Base-by-base conservation (phyloP, 37 sponge, comb jelly and placozoan genomes). In the Oscarella lobularis region DNA sequence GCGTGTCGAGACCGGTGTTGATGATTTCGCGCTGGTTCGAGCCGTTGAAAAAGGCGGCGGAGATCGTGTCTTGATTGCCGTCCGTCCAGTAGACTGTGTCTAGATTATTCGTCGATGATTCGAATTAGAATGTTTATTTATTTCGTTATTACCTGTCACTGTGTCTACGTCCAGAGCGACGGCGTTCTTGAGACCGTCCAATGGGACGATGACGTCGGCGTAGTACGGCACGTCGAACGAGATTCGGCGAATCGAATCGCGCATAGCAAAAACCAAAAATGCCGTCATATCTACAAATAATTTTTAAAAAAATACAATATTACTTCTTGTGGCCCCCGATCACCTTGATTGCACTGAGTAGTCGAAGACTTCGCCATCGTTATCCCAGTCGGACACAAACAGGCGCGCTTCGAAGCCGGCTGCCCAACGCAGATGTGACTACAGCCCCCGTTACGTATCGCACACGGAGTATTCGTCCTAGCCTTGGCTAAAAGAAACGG, bases 351-450 rank as follows among this genome's bases (percentile, higher is more conserved):
- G 60, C 60, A 48, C 20, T 9, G 14, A 27, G 60, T 48, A 48
- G 60, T 20, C 60, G 60, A 48, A 9, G 60, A 27, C 20, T 48
- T 48, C 60, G 9, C n/a, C n/a, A n/a, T 65, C 27, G 6, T 31
- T 3, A 83, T 70, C 29, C 87, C 87, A 36, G 87, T 86, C 33
- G 83, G 54, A 38, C 87, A 86, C 36, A 68, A 39, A 55, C 87
- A 87, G 34, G 65, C 39, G 66, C 41, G 72, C 9, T 72, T 29
- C 30, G 35, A 2, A 39, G 33, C 38, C 38, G 33, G 39, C 39
- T 75, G 66, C 38, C 77, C 73, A 20, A 87, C 76, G 55, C 87
- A 87, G 29, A 87, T 48, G 75, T 84, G 30, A 38, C 81, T 75
- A 68, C 87, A 87, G 20, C 76, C 66, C 9, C 36, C 35, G 29